Conservation (phyloP, 2,113 vertebrate genomes). For the Taurulus bubalis region DNA sequence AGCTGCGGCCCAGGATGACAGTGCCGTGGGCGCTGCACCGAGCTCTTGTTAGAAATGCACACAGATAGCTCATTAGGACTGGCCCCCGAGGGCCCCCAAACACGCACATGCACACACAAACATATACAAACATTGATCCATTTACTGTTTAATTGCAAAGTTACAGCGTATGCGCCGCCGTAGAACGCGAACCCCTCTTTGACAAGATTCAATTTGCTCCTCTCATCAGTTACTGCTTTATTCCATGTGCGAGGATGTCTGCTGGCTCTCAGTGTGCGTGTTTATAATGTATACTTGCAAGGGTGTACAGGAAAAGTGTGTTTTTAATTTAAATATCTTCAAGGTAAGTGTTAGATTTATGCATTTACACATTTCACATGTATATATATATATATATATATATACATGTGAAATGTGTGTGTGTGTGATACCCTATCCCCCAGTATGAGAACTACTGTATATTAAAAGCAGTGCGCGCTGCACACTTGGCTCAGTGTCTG, state of each 20-base stretch:
- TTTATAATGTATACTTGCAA: slow-evolving; percentile 22
- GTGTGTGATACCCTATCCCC: slow-evolving; percentile 18
- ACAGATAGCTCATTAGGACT: slow-evolving; percentile 87
- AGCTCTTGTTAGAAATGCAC: slow-evolving; percentile 85
- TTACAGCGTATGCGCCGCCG: slow-evolving; percentile 38
- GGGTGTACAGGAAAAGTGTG: slow-evolving; percentile 28
- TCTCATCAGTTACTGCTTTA: slow-evolving; percentile 45
- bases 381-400: not conserved
- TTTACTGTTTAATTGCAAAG: slow-evolving; percentile 81
- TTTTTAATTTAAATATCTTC: slow-evolving; percentile 52
- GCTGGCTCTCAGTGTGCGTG: slow-evolving; percentile 24
- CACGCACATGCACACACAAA: slow-evolving; percentile 73
- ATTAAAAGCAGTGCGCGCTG: slow-evolving; percentile 33
- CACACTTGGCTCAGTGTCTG: slow-evolving; percentile 39
- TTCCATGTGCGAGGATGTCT: slow-evolving; percentile 29
- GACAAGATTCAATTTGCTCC: slow-evolving; percentile 59
- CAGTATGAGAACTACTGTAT: not conserved
- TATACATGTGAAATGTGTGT: slow-evolving; percentile 18
- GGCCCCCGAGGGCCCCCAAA: slow-evolving; percentile 81
- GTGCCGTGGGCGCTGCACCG: slow-evolving; percentile 83
- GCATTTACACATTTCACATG: slow-evolving; percentile 36
- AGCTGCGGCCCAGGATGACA: slow-evolving; percentile 84
- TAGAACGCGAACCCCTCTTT: slow-evolving; percentile 48
- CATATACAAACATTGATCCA: slow-evolving; percentile 78
- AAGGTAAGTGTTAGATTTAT: slow-evolving; percentile 40